Evolutionary conservation across 2,797 vertebrate species (phyloP), one percentile per base, ranked within the genome.

Genomic region (Falco cherrug): DNA sequence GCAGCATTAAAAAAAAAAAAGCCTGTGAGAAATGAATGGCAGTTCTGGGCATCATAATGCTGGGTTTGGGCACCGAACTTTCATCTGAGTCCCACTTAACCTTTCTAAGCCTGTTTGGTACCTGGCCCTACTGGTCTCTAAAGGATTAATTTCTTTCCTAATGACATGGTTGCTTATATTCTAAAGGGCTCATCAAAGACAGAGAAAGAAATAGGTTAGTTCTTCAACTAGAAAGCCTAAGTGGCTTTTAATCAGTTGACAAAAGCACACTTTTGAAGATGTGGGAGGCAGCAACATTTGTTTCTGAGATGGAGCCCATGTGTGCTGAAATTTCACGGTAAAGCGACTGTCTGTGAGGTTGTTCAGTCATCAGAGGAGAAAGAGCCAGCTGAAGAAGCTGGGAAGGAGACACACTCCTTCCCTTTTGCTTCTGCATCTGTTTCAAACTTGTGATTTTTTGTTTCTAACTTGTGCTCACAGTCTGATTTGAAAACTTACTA

Each of bases 291-390:
- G 53, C 47, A 70, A 48, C 26, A 20, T n/a, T 60, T 2, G 15
- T 31, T 74, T 70, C 51, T 60, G 51, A 20, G 53, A 64, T 9
- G 31, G 31, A 51, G n/a, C 11, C 51, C 4, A 1, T 3, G 0
- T 7, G 37, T 18, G 18, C 45, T 56, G n/a, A 81, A 92, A 74
- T 43, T 26, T 43, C 75, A 57, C 22, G 67, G 64, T 47, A 61
- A 81, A 77, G 67, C 0, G 4, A 48, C 18, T 1, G 0, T 41
- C 50, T 4, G 2, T 22, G 25, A 9, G 2, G 10, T 26, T 45
- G 16, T 73, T 63, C 45, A 80, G 50, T 37, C 45, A 47, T 3
- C 28, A 16, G 39, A 48, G 5, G 16, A 71, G 37, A 61, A 43
- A 25, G 37, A 63, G 33, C 7, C 14, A 35, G 43, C 6, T 22